Conservation (phyloP, 1,140 invertebrate species). For the Apis dorsata region DNA sequence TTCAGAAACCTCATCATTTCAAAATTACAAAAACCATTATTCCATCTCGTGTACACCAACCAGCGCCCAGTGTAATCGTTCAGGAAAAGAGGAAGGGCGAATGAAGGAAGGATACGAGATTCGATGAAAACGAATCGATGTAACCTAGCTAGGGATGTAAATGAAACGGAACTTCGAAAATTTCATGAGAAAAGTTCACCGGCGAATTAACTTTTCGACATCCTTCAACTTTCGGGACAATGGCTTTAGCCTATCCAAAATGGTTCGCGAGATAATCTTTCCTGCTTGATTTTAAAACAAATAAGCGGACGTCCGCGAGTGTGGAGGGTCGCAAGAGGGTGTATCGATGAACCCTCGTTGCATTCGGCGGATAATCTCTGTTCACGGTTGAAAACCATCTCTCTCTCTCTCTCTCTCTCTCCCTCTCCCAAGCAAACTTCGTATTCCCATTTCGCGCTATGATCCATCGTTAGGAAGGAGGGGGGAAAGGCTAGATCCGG, state of each 20-base stretch:
- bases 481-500: neutral
- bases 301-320: neutral
- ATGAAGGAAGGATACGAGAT: neutral
- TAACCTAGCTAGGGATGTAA: slow-evolving; percentile 24
- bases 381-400: slow-evolving; percentile 21
- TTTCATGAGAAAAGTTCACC: slow-evolving; percentile 38
- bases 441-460: slow-evolving; percentile 49
- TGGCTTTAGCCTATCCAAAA: neutral
- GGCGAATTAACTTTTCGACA: slow-evolving; percentile 31
- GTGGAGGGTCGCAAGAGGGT: neutral
- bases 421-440: slow-evolving; percentile 16
- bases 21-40: too few species aligned
- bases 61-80: neutral
- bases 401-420: too few species aligned
- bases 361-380: slow-evolving; percentile 43
- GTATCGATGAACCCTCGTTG: slow-evolving; percentile 1
- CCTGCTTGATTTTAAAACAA: neutral
- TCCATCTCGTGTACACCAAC: neutral
- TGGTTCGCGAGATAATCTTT: neutral
- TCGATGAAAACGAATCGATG: slow-evolving; percentile 22
- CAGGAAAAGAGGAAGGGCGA: too few species aligned
- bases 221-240: slow-evolving; percentile 6
- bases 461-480: slow-evolving; percentile 49
- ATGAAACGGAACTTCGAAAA: slow-evolving; percentile 30
- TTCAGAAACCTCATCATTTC: too few species aligned